Evolutionary conservation across 2,113 vertebrate genomes (phyloP).

Genomic region (Siniperca knerii): DNA sequence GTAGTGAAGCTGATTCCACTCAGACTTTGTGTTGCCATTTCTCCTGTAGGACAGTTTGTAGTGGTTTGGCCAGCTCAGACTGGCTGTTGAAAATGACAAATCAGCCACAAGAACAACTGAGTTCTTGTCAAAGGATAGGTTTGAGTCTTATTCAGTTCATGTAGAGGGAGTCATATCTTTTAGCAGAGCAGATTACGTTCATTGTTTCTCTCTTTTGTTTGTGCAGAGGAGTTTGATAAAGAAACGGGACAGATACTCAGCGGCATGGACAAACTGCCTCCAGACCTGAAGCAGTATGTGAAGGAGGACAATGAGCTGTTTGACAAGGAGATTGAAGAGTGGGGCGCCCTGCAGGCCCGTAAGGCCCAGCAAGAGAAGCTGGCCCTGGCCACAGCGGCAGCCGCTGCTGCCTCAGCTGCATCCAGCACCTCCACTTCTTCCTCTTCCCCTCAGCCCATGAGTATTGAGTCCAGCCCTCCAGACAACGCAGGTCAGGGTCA

Average conservation of each 20-base stretch:
- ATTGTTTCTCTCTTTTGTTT: conserved; percentile 13
- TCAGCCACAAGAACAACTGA: no score
- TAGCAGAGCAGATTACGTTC: background rate
- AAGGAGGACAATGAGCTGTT: conserved; percentile 95
- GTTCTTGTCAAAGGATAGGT: background rate
- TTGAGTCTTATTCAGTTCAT: background rate
- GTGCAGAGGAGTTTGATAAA: conserved; percentile 94
- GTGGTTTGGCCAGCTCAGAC: no score
- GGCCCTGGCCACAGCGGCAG: conserved; percentile 80
- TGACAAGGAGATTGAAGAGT: conserved; percentile 93
- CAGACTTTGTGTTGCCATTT: background rate
- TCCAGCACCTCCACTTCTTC: conserved; percentile 67
- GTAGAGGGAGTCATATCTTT: background rate
- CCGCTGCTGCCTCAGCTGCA: background rate
- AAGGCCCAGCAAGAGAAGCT: conserved; percentile 94
- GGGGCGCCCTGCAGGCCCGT: conserved; percentile 90
- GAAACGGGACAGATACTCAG: conserved; percentile 93
- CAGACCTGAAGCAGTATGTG: conserved; percentile 93
- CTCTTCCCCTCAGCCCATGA: conserved; percentile 79
- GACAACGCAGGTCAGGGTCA: conserved; percentile 79
- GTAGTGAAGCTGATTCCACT: background rate
- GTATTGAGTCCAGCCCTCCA: conserved; percentile 77
- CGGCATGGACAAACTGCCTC: conserved; percentile 94
- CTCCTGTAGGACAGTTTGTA: background rate
- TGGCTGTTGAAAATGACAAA: no score